Conservation (phyloP, 2,797 vertebrate genomes). For the Eremophila alpestris region DNA sequence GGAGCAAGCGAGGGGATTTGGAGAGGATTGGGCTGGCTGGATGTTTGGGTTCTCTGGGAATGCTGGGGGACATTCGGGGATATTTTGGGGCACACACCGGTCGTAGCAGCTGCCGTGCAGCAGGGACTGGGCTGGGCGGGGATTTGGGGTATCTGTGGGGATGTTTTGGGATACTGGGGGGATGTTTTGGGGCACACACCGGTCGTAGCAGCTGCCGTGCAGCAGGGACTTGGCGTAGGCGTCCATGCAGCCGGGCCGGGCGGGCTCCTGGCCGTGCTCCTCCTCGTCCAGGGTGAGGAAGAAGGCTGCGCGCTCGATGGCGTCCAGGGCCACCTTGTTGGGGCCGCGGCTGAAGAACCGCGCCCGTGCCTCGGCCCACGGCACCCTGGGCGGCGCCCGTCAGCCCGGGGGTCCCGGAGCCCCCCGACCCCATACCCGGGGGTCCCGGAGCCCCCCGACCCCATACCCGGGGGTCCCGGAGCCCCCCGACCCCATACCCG, state of each 20-base stretch:
- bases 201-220: conserved; percentile 92
- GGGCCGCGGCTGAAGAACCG: conserved; percentile 83
- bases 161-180: background rate
- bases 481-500: no score
- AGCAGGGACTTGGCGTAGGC: conserved; percentile 91
- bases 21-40: background rate
- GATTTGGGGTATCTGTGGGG: background rate
- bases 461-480: no score
- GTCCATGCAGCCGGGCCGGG: conserved; percentile 78
- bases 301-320: conserved; percentile 89
- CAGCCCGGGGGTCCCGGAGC: background rate
- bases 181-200: conserved; percentile 43
- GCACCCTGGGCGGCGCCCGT: conserved; percentile 70
- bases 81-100: no score
- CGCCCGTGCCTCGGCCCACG: conserved; percentile 88
- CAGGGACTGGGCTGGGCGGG: background rate
- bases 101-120: background rate
- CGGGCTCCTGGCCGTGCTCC: conserved; percentile 76
- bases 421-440: no score
- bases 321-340: conserved; percentile 85
- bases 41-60: no score
- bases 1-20: no score
- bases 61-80: no score
- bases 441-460: no score
- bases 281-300: conserved; percentile 90